Evolutionary conservation across 2,888 invertebrate genomes (phyloP), one percentile per base, ranked within the genome.

Genomic region (Cantharis rustica): DNA sequence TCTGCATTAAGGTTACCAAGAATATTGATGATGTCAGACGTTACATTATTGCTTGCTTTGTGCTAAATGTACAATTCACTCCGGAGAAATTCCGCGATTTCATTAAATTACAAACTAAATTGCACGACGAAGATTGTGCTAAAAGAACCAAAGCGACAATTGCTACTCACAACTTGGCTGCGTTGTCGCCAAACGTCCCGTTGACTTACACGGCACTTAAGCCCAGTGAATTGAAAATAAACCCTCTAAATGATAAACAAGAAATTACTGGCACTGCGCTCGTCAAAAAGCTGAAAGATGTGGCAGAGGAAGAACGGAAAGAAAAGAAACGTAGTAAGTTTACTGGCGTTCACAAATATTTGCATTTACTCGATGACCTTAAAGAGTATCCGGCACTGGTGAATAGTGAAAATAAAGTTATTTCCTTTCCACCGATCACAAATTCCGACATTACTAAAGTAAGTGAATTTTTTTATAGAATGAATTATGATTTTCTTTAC

Each of bases 391-490:
- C 96, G 0, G 95, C 94, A 83, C 86, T 96, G 62, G 83, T 92
- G 80, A 94, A 95, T 84, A 88, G 90, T 5, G 89, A 89, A 11
- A 90, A 91, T 1, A 90, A 90, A 78, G 94, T 95, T 1, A 93
- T 96, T 83, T 96, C 96, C 62, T 94, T 96, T 85, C 96, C 96
- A 11, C 96, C 96, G 0, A 94, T 96, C 82, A 96, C 96, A 16
- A 96, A 96, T 88, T 93, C 94, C 75, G 95, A 96, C 72, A 88
- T 91, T 79, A 94, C 95, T 1, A 96, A 96, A 91, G 94, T 94
- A 86, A 80, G 80, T 68, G 17, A 64, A 73, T 27, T 10, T 16
- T 68, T 16, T 16, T 27, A 0, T 68, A n/a, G 5, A 0, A 1
- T 17, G 16, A 26, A 26, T 26, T 26, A 26, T 10, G n/a, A 13